phyloP scores from a whole-genome alignment of 2,113 vertebrate genomes.

The Bujurquina vittata region DNA sequence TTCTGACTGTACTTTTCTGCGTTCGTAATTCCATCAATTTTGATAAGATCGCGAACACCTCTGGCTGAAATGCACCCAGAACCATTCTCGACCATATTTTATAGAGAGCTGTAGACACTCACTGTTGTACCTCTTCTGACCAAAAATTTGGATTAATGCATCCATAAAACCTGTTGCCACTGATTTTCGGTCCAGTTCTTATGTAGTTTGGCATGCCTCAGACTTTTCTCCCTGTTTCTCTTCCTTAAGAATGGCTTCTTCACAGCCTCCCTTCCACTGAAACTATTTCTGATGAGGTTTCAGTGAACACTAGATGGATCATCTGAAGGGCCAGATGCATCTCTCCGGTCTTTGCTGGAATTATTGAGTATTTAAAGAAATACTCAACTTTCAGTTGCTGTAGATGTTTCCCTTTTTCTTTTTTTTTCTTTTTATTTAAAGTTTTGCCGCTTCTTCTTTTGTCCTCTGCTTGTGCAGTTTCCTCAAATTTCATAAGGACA shows the following conservation, averaged over 20 bases:
- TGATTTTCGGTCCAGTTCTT: neutral
- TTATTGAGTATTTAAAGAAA: no score
- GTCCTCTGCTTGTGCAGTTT: neutral
- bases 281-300: no score
- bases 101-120: no score
- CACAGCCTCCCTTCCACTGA: neutral
- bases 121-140: neutral
- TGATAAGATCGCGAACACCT: no score
- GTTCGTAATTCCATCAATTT: no score
- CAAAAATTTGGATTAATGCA: neutral
- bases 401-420: neutral
- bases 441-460: neutral
- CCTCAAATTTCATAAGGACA: neutral
- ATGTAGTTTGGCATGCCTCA: neutral
- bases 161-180: neutral
- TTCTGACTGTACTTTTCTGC: neutral
- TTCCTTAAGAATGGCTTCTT: neutral
- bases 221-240: neutral
- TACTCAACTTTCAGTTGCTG: neutral
- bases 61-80: neutral
- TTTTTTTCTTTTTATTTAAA: rapidly evolving
- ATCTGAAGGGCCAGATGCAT: neutral
- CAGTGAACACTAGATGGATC: no score
- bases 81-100: neutral
- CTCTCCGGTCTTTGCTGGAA: neutral